Conservation (phyloP, 64 coral and sea anemone species). For the Acropora tenuis region DNA sequence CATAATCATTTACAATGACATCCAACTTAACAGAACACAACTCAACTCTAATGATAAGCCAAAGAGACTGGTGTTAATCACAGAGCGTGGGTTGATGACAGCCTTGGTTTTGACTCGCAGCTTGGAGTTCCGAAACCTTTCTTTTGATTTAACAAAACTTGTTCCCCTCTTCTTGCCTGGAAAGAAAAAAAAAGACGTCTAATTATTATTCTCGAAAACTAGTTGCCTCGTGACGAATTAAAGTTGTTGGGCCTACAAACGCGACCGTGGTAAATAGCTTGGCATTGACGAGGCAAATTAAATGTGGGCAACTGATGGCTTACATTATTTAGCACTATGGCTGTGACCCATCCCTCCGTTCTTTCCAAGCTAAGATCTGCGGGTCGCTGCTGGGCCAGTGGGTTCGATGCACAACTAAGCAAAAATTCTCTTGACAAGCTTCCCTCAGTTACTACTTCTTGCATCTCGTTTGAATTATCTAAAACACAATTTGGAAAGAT, state of each 20-base stretch:
- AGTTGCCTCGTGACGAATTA: no score
- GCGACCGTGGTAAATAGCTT: no score
- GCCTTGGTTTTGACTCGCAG: not conserved
- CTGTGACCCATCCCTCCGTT: slow-evolving; percentile 68
- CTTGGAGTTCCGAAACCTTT: slow-evolving; percentile 14
- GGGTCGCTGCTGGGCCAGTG: slow-evolving; percentile 53
- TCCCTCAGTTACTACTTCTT: not conserved
- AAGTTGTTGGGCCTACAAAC: no score
- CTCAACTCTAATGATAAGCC: not conserved
- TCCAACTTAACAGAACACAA: no score
- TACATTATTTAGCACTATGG: slow-evolving; percentile 50
- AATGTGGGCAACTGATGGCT: not conserved
- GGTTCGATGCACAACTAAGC: slow-evolving; percentile 50
- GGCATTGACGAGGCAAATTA: no score
- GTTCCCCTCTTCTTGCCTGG: slow-evolving; percentile 21
- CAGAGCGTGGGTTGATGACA: not conserved
- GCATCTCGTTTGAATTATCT: slow-evolving; percentile 17
- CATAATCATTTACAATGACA: no score
- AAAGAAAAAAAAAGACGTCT: not conserved
- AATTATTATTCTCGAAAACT: no score
- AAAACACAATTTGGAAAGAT: not conserved
- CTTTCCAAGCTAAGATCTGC: slow-evolving; percentile 66
- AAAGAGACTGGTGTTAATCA: not conserved
- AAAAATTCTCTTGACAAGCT: slow-evolving; percentile 65
- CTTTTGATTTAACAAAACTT: not conserved